Percentiles rank a stretch among this genome's conserved stretches.
These are phyloP conservation scores for Heloderma charlesbogerti DNA, from an alignment of 2,113 vertebrate genomes.

Conservation along the genomic window DNA sequence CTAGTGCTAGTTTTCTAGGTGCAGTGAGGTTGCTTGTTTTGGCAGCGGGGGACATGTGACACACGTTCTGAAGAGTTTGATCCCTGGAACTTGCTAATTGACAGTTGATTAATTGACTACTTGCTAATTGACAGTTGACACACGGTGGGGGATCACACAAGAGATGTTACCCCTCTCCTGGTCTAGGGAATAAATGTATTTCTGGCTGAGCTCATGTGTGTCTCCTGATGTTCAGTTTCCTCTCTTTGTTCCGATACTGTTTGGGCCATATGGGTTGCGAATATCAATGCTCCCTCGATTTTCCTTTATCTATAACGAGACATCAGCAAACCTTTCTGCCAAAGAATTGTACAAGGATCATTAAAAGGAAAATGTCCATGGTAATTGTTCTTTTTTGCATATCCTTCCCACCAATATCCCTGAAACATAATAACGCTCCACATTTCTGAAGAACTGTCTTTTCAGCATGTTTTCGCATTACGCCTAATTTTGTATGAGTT, in stretches of 20 bases:
- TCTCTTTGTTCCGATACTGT: accelerated
- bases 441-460: slow-evolving; percentile 80
- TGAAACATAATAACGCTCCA: slow-evolving; percentile 73
- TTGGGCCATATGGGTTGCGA: background rate
- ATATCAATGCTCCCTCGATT: slow-evolving; percentile 47
- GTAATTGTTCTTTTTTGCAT: slow-evolving; percentile 76
- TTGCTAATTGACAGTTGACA: background rate
- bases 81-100: too few relatives aligned
- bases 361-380: slow-evolving; percentile 73
- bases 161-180: background rate
- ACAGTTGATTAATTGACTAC: too few relatives aligned
- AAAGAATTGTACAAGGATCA: slow-evolving; percentile 64
- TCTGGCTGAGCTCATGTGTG: accelerated
- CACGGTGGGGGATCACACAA: background rate
- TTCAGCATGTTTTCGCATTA: slow-evolving; percentile 85
- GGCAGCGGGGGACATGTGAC: too few relatives aligned
- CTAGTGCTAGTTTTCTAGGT: background rate
- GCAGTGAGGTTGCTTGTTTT: too few relatives aligned
- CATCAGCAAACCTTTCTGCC: slow-evolving; percentile 68
- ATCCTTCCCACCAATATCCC: slow-evolving; percentile 71
- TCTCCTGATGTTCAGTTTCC: accelerated
- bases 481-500: slow-evolving; percentile 81
- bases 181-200: too few relatives aligned
- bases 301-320: slow-evolving; percentile 54
- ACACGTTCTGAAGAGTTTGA: too few relatives aligned